A percentile compares a stretch with the other conserved stretches of the same genome.
Evolutionary conservation across 2,113 vertebrate genomes (phyloP).

Genomic region (Elephas maximus): DNA sequence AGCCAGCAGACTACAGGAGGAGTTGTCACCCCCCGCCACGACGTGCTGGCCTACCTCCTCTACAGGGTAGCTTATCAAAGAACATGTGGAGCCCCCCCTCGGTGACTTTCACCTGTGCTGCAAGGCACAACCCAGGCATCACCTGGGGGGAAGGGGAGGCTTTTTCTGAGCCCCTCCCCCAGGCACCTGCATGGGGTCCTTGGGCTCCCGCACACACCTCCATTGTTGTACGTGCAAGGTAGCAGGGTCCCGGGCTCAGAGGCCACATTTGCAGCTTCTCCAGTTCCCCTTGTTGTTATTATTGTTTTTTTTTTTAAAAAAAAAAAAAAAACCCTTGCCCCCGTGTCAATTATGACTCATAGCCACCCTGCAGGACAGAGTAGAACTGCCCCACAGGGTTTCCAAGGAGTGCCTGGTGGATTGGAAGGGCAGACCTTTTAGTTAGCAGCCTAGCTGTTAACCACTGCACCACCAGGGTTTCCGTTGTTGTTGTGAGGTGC

Average conservation of each 20-base stretch:
- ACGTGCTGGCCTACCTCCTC: background rate
- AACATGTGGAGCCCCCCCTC: accelerated
- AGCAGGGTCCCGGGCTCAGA: background rate
- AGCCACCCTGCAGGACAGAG: too few relatives aligned
- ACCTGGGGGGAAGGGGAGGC: background rate
- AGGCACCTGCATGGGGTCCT: accelerated
- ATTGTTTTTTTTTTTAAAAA: too few relatives aligned
- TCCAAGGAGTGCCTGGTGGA: too few relatives aligned
- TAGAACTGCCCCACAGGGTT: too few relatives aligned
- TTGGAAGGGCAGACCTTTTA: too few relatives aligned
- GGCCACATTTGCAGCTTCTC: background rate
- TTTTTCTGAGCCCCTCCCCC: background rate
- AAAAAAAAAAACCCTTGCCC: too few relatives aligned
- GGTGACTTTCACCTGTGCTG: accelerated
- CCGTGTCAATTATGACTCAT: too few relatives aligned
- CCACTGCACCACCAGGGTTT: too few relatives aligned
- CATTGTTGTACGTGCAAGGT: accelerated
- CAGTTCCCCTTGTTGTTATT: too few relatives aligned
- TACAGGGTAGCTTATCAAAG: conserved; percentile 51
- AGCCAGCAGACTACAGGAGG: conserved; percentile 41
- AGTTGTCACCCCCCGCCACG: background rate
- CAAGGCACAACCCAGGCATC: accelerated
- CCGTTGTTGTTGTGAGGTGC: background rate
- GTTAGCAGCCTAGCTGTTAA: too few relatives aligned
- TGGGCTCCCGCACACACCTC: accelerated